These are phyloP conservation scores for Pseudopipra pipra DNA, from an alignment of 2,113 vertebrate genomes.

Conservation along the genomic window DNA sequence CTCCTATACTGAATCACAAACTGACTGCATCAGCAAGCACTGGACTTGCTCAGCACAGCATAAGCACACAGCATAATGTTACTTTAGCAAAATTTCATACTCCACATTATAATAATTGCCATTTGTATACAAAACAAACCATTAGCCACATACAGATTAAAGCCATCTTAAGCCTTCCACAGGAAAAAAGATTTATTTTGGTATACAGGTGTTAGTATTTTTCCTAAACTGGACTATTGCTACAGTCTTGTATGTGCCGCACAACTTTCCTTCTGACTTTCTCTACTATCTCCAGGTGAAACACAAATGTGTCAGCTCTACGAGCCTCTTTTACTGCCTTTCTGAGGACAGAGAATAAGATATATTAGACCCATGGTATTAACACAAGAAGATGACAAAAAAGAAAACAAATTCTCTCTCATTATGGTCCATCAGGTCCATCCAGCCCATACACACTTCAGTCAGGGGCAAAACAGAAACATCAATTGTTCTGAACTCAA, in stretches of 20 bases:
- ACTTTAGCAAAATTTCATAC: neutral
- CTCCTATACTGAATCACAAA: neutral
- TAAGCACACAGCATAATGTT: neutral
- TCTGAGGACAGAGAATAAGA: neutral
- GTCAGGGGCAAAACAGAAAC: neutral
- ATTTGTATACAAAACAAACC: neutral
- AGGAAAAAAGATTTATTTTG: neutral
- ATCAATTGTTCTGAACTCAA: neutral
- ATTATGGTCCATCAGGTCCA: neutral
- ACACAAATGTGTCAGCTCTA: neutral
- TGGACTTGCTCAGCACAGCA: neutral
- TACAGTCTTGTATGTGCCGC: neutral
- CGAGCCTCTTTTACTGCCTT: neutral
- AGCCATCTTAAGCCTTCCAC: neutral
- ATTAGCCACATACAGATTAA: neutral
- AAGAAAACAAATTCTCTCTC: neutral
- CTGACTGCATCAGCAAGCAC: neutral
- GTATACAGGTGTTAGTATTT: neutral
- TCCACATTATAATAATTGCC: neutral
- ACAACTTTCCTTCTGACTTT: neutral
- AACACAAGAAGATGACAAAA: neutral
- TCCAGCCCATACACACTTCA: neutral
- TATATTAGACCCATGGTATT: neutral
- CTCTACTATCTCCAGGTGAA: neutral
- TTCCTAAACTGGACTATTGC: neutral